Conservation (phyloP, 92 coral and sea anemone genomes). For the Blastomussa wellsi region DNA sequence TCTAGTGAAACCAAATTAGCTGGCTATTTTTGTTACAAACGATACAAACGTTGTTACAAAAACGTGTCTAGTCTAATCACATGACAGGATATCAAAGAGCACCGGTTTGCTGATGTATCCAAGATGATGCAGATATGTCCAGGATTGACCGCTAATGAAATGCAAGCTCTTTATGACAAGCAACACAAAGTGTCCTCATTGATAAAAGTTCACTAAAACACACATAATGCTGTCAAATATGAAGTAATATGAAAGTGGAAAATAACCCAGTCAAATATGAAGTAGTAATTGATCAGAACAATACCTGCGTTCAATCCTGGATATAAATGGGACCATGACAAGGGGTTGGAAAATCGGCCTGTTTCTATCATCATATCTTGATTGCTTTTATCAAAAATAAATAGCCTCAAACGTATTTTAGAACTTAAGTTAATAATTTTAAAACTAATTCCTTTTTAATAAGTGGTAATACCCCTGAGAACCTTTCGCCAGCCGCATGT, state of each 20-base stretch:
- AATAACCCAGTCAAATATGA: too few relatives aligned
- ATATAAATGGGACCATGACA: too few relatives aligned
- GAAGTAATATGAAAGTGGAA: too few relatives aligned
- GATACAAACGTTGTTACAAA: too few relatives aligned
- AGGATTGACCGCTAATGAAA: too few relatives aligned
- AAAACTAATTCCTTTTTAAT: not conserved
- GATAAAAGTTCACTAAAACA: too few relatives aligned
- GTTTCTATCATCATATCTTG: not conserved
- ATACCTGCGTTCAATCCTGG: too few relatives aligned
- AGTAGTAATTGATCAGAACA: too few relatives aligned
- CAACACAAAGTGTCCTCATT: too few relatives aligned
- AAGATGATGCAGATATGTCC: not conserved
- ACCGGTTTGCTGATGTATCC: not conserved
- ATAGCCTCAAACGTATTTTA: not conserved
- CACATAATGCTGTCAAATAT: too few relatives aligned
- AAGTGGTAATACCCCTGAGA: not conserved
- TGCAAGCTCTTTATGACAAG: too few relatives aligned
- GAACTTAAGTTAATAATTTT: not conserved
- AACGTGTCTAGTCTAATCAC: not conserved
- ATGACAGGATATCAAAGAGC: not conserved
- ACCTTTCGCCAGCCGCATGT: not conserved
- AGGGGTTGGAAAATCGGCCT: too few relatives aligned
- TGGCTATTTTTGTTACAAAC: not conserved
- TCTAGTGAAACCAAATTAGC: not conserved
- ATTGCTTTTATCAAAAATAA: not conserved